Evolutionary conservation across 2,797 vertebrate genomes (phyloP).

Genomic region (Gambelia wislizenii): DNA sequence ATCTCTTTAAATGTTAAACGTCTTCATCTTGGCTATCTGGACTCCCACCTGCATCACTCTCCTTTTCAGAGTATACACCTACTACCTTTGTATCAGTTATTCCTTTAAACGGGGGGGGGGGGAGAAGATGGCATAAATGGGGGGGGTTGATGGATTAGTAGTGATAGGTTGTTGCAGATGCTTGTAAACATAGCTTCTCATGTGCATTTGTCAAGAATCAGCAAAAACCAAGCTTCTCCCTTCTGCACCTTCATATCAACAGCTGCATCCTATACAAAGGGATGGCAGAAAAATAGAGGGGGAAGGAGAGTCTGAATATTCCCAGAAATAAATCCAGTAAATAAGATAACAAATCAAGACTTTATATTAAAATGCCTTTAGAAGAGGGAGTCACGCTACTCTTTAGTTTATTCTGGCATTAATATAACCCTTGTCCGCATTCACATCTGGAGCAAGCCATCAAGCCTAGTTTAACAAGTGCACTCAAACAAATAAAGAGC

Average conservation of each 20-base stretch:
- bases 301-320: neutral
- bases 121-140: neutral
- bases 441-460: slow-evolving; percentile 29
- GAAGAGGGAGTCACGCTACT: neutral
- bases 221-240: neutral
- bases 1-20: fast-evolving
- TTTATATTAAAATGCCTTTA: neutral
- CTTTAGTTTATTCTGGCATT: slow-evolving; percentile 42
- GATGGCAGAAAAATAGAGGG: neutral
- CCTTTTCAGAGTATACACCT: fast-evolving
- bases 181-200: slow-evolving; percentile 1
- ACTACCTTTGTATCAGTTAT: neutral
- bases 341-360: neutral
- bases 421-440: slow-evolving; percentile 2
- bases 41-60: neutral
- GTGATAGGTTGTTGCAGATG: neutral
- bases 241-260: fast-evolving
- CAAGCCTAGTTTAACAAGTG: neutral
- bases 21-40: neutral
- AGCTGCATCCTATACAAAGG: neutral
- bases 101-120: neutral
- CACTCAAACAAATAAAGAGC: slow-evolving; percentile 21
- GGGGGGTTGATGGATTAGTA: too few relatives aligned
- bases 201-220: neutral
- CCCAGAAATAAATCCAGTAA: slow-evolving; percentile 34